These are phyloP conservation scores for Acromyrmex heyeri DNA, from an alignment of 1,140 invertebrate species.

Conservation along the genomic window DNA sequence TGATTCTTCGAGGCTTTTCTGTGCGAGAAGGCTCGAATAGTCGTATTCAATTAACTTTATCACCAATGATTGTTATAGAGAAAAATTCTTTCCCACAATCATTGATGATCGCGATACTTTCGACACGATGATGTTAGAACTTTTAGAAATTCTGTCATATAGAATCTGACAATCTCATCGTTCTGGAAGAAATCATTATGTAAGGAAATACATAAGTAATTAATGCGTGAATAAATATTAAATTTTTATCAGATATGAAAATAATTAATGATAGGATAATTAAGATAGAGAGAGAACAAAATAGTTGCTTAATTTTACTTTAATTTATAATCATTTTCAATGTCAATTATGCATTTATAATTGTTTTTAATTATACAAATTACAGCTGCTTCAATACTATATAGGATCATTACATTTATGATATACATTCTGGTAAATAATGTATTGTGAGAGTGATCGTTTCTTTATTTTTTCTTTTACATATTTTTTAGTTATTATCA, in stretches of 20 bases:
- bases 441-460: no score
- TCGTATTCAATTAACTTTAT: conserved; percentile 23
- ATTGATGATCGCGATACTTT: conserved; percentile 5
- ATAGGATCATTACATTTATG: no score
- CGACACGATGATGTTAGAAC: conserved; percentile 10
- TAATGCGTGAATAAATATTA: conserved; percentile 1
- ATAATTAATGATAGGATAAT: no score
- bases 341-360: no score
- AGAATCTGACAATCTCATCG: not conserved
- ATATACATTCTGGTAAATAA: no score
- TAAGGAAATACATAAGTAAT: not conserved
- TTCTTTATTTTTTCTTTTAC: no score
- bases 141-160: not conserved
- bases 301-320: no score
- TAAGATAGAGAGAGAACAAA: no score
- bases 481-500: no score
- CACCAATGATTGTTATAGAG: not conserved
- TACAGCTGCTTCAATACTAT: no score
- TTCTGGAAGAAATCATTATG: not conserved
- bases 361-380: no score
- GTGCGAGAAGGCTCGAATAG: not conserved
- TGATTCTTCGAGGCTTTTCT: conserved; percentile 30
- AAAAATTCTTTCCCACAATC: conserved; percentile 5
- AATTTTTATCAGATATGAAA: not conserved
- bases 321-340: no score